These are phyloP conservation scores for Catamblyrhynchus diadema DNA, from an alignment of 2,797 vertebrate species.

Conservation along the genomic window DNA sequence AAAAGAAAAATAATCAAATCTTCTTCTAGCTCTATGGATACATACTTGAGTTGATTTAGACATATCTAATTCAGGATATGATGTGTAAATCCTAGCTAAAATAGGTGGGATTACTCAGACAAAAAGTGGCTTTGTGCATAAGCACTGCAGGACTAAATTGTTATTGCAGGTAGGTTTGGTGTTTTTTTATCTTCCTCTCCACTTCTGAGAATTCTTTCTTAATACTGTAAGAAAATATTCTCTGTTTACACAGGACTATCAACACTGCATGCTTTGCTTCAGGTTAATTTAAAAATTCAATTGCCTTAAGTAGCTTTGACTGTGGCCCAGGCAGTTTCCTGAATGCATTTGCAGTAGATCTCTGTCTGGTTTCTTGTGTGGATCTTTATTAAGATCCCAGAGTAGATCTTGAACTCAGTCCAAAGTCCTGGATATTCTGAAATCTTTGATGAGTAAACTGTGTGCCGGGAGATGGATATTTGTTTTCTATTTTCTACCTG, in stretches of 20 bases:
- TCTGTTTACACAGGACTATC: slow-evolving; percentile 36
- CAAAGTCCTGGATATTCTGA: background rate
- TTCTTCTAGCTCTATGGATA: background rate
- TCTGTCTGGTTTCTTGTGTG: background rate
- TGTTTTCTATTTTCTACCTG: background rate
- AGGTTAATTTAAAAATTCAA: slow-evolving; percentile 20
- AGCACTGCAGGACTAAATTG: background rate
- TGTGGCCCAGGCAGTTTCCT: slow-evolving; percentile 8
- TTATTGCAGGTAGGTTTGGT: background rate
- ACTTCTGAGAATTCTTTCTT: slow-evolving; percentile 49
- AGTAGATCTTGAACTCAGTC: slow-evolving; percentile 4
- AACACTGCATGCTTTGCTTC: slow-evolving; percentile 15
- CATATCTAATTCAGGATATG: background rate
- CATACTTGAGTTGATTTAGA: background rate
- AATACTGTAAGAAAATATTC: slow-evolving; percentile 16
- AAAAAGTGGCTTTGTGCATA: background rate
- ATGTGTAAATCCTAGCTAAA: slow-evolving; percentile 9
- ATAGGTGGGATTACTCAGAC: slow-evolving; percentile 17
- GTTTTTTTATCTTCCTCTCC: background rate
- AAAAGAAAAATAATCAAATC: background rate
- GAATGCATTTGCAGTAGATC: background rate
- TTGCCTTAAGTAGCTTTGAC: slow-evolving; percentile 45
- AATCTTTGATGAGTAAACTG: background rate
- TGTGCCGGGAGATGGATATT: background rate
- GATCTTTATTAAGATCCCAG: background rate